Conservation (phyloP, 1,140 invertebrate genomes). For the Branchinecta lindahli region DNA sequence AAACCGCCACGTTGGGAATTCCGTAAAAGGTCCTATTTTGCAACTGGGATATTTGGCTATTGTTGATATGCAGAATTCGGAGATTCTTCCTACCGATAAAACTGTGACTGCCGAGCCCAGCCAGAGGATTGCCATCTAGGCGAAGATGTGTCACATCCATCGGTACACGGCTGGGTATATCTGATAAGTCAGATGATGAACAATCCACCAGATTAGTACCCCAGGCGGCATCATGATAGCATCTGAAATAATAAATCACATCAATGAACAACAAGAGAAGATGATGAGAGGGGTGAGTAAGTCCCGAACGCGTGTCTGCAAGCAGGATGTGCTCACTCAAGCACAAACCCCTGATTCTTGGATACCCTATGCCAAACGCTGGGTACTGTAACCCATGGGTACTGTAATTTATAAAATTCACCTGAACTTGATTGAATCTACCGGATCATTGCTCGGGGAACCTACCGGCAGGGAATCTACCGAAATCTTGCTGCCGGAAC, state of each 20-base stretch:
- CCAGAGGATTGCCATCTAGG: slow-evolving; percentile 70
- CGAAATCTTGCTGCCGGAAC: no score
- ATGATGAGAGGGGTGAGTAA: no score
- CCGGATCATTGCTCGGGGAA: no score
- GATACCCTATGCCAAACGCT: no score
- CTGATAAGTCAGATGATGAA: slow-evolving; percentile 51
- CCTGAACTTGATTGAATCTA: no score
- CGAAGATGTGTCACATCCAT: slow-evolving; percentile 84
- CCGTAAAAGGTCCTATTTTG: slow-evolving; percentile 83
- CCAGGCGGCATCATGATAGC: slow-evolving; percentile 86
- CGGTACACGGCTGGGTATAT: slow-evolving; percentile 64
- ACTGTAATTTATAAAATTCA: no score
- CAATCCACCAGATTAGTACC: slow-evolving; percentile 82
- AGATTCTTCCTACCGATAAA: slow-evolving; percentile 79
- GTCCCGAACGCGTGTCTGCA: no score
- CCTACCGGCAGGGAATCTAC: no score
- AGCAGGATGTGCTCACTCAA: no score
- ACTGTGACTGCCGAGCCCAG: slow-evolving; percentile 51
- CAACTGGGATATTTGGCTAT: slow-evolving; percentile 63
- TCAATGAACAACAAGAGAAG: not conserved
- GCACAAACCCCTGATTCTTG: no score
- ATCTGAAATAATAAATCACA: slow-evolving; percentile 47
- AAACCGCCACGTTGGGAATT: slow-evolving; percentile 40
- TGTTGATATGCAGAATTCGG: slow-evolving; percentile 68
- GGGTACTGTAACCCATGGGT: no score